Base-by-base conservation (phyloP, 2,113 vertebrate species). In the Chionodraco myersi region DNA sequence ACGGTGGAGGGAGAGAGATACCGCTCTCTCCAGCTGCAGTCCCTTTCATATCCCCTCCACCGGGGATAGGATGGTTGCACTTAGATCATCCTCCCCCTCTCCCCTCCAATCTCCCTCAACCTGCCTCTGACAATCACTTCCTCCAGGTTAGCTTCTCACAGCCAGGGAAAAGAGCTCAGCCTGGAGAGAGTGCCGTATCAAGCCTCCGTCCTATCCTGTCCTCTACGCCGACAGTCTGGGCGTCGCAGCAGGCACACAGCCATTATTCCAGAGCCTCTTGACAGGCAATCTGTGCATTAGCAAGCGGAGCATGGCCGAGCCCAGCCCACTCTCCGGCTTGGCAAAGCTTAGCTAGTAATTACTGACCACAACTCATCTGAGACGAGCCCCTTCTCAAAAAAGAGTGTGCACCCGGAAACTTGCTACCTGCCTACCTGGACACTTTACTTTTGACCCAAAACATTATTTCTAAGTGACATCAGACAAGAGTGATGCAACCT, bases 271-370 rank as follows among this genome's bases (percentile, higher is more conserved):
- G 61, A 69, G 61, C 65, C 79, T 77, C 71, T 41, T 47, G 53
- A 92, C 83, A 77, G 84, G 79, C 88, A 88, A 89, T 92, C 82
- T 84, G 81, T 86, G 85, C 80, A 91, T 91, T 93, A 92, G 84
- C 83, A 72, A 83, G 51, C 74, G 48, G 58, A 90, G 89, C 82
- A 16, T 89, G 82, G 80, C 85, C 63, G 26, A 61, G 54, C 64
- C 61, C 77, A 18, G 75, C 90, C 88, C 83, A 84, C 81, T 86
- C 53, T 58, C 56, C 1, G 2, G 59, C 36, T 87, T 72, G 60
- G 76, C 86, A 80, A 23, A 0, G 68, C 72, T 86, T 75, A 87
- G 72, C 80, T 70, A 73, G 86, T 90, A 91, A 92, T 91, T 91
- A 91, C 86, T 36, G 47, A 64, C 79, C 67, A 75, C 64, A 58